phyloP scores from a whole-genome alignment of 2,113 vertebrate species.

The Phrynosoma blainvillii region DNA sequence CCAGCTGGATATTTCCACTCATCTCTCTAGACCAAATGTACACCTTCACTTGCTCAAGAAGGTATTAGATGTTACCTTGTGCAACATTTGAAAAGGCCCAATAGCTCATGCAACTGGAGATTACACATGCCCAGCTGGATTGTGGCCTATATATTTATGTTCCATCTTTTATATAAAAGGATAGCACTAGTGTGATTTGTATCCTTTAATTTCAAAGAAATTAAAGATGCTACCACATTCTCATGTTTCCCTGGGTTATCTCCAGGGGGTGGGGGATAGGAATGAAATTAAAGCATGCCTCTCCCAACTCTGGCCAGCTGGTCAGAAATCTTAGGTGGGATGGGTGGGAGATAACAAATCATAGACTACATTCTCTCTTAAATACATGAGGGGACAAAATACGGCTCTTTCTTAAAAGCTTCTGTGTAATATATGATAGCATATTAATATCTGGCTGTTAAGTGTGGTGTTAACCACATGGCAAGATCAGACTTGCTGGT shows the following conservation, averaged over 20 bases:
- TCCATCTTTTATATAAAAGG: not conserved
- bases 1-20: too few relatives aligned
- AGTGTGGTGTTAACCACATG: constrained; percentile 1
- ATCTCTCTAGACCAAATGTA: too few relatives aligned
- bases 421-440: not conserved
- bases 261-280: not conserved
- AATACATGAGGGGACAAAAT: not conserved
- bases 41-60: too few relatives aligned
- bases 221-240: not conserved
- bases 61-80: too few relatives aligned
- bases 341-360: not conserved
- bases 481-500: not conserved
- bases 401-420: constrained; percentile 14
- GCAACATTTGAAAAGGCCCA: too few relatives aligned
- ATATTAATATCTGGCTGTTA: constrained; percentile 20
- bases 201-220: constrained; percentile 4
- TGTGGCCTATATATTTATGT: not conserved
- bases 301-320: not conserved
- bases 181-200: not conserved
- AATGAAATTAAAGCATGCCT: not conserved
- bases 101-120: too few relatives aligned
- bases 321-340: not conserved
- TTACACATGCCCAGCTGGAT: too few relatives aligned
- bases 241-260: not conserved
- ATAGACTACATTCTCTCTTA: constrained; percentile 1